Evolutionary conservation across 2,797 vertebrate genomes (phyloP), one percentile per base, ranked within the genome.

Genomic region (Eulemur rubriventer): DNA sequence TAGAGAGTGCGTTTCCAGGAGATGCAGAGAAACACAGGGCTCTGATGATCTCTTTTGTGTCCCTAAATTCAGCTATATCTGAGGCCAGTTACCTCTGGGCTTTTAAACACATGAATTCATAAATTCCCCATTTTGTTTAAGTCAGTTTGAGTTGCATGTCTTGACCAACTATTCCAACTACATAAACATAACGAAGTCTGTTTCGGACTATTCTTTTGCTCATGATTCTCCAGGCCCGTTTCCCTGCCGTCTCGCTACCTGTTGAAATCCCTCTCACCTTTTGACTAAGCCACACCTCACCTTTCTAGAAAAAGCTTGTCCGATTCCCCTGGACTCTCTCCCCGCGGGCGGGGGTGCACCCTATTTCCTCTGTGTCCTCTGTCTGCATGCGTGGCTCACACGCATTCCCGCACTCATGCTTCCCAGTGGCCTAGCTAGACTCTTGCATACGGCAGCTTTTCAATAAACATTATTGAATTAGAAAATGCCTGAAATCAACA

Each of bases 301-400:
- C 7, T 46, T 41, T 70, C 48, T 38, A 38, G 9, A 17, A 41
- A 46, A 70, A 73, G 18, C 10, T 24, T 55, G 3, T 14, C 20
- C n/a, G 9, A 5, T 30, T 63, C 41, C 18, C 33, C 65, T 12
- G 18, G 12, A 50, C 52, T 41, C 28, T n/a, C n/a, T 87, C 4
- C 11, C 17, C 22, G 20, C 1, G 0, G 33, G 41, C 1, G 12
- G 33, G 22, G 18, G 20, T 24, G 12, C 11, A 2, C n/a, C n/a
- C 2, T 28, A 16, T 48, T 75, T 33, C 22, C 5, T 55, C 33
- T 35, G 28, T 1, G 7, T 33, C 41, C 4, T 48, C 48, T 82
- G 17, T 48, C 41, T 41, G 50, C 61, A 43, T 63, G 67, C 38
- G 10, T 18, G 33, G 7, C 22, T 46, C 14, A 13, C 33, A 52